Evolutionary conservation across 2,888 invertebrate genomes (phyloP).

Genomic region (Lasioglossum malachurum): DNA sequence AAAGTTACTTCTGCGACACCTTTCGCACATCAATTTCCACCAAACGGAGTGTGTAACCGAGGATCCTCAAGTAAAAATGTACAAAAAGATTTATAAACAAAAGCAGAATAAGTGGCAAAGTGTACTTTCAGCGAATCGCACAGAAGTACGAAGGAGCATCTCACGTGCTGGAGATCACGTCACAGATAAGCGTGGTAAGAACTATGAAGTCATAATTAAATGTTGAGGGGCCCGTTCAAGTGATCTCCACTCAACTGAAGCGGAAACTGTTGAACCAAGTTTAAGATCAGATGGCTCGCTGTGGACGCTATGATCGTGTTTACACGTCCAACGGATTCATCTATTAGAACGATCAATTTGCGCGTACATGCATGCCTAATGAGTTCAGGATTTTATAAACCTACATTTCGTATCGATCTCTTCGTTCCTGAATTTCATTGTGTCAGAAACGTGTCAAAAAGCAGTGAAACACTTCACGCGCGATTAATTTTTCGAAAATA

Average conservation of each 20-base stretch:
- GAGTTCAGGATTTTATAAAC: not conserved
- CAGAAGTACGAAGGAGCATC: not conserved
- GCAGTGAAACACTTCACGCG: not conserved
- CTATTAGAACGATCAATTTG: not conserved
- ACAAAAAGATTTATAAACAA: not conserved
- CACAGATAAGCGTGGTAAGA: slow-evolving; percentile 32
- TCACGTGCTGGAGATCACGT: slow-evolving; percentile 19
- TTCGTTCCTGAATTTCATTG: not conserved
- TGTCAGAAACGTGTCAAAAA: not conserved
- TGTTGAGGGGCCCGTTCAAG: slow-evolving; percentile 9
- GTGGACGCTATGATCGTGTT: not conserved
- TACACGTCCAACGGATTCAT: slow-evolving; percentile 4
- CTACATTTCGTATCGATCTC: too few species aligned
- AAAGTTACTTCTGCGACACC: too few species aligned
- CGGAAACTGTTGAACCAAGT: slow-evolving; percentile 6
- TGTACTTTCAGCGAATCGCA: not conserved
- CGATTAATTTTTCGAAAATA: not conserved
- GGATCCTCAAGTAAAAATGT: not conserved
- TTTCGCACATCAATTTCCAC: too few species aligned
- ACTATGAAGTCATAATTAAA: slow-evolving; percentile 31
- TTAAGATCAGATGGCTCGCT: not conserved
- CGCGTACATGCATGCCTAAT: not conserved
- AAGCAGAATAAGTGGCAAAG: not conserved
- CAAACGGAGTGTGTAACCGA: too few species aligned
- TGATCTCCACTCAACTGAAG: slow-evolving; percentile 4